A percentile compares a stretch with the other conserved stretches of the same genome.
phyloP scores from a whole-genome alignment of 1,140 invertebrate genomes.

The Aphis craccivora region DNA sequence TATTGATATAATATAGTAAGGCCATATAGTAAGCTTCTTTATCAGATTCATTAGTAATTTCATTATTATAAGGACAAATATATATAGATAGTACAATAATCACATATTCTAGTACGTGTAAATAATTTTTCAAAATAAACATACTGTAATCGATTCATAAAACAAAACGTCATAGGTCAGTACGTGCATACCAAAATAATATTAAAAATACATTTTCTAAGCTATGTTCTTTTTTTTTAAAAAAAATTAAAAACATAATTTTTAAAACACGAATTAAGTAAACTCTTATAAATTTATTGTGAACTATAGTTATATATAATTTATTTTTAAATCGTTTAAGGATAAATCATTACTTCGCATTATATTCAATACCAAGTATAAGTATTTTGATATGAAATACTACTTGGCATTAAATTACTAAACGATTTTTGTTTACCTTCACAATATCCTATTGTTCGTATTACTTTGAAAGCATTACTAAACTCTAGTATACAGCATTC shows the following conservation, averaged over 20 bases:
- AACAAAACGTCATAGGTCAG: not conserved
- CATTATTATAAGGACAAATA: not conserved
- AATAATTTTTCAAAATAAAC: not conserved
- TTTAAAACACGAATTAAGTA: not conserved
- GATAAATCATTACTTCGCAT: not conserved
- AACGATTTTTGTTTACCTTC: not conserved
- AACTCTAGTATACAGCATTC: not conserved
- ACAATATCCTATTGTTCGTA: not conserved
- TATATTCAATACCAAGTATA: not conserved
- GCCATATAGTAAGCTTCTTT: not conserved
- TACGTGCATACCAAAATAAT: not conserved
- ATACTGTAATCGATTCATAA: not conserved
- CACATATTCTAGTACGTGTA: not conserved
- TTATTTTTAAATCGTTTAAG: not conserved
- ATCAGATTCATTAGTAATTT: not conserved
- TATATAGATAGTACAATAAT: not conserved
- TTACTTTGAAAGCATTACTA: not conserved
- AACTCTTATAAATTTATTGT: not conserved
- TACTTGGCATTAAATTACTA: not conserved
- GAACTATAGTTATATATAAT: not conserved
- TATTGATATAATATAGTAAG: no score
- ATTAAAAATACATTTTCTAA: not conserved
- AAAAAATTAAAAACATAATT: not conserved
- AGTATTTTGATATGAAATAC: not conserved
- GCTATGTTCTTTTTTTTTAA: not conserved